Conservation (phyloP, 2,888 invertebrate species). For the Cosmia trapezina region DNA sequence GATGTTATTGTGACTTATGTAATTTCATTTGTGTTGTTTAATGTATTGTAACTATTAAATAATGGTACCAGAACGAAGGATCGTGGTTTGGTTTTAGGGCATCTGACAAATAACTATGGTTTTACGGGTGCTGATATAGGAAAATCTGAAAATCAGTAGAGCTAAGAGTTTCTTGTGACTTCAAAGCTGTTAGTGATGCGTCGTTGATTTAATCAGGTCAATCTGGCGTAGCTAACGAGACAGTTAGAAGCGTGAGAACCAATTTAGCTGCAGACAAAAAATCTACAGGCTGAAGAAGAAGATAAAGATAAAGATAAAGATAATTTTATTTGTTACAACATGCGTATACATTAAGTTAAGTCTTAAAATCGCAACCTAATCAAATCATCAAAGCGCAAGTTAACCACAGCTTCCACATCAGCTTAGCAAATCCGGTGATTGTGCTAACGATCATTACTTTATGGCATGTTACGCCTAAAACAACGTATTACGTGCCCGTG, state of each 20-base stretch:
- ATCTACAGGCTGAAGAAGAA: not conserved
- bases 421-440: conserved; percentile 41
- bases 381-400: conserved; percentile 10
- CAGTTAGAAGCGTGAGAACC: conserved; percentile 16
- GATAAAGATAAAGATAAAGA: no score
- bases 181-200: not conserved
- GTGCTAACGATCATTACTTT: conserved; percentile 46
- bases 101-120: not conserved
- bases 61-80: conserved; percentile 34
- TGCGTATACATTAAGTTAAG: conserved; percentile 2
- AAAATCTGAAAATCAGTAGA: not conserved
- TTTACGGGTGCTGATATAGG: not conserved
- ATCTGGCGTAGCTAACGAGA: conserved; percentile 2
- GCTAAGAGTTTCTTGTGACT: not conserved
- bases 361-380: conserved; percentile 13
- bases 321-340: no score
- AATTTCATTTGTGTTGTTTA: conserved; percentile 17
- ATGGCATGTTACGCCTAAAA: conserved; percentile 64
- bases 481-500: conserved; percentile 72
- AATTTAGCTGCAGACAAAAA: conserved; percentile 3
- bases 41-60: conserved; percentile 14
- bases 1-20: conserved; percentile 15
- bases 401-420: conserved; percentile 33
- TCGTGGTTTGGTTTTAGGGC: not conserved
- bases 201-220: conserved; percentile 11